phyloP scores from a whole-genome alignment of 2,113 vertebrate genomes.

The Scartelaos histophorus region DNA sequence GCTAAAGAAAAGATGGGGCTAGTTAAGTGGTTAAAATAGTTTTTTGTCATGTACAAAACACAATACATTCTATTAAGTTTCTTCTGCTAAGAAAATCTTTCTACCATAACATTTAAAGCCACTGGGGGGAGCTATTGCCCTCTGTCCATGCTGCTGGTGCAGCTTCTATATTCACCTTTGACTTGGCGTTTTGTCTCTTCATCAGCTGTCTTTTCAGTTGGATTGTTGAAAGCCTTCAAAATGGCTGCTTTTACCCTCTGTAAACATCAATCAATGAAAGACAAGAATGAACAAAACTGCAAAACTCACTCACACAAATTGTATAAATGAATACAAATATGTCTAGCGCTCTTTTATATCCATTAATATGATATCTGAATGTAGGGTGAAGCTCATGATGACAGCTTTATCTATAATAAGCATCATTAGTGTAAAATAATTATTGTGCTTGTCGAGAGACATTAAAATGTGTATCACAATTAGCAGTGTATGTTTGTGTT shows the following conservation, averaged over 20 bases:
- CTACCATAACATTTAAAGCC: conserved; percentile 35
- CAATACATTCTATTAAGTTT: neutral
- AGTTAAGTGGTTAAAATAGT: neutral
- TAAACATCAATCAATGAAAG: conserved; percentile 41
- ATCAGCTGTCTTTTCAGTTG: conserved; percentile 95
- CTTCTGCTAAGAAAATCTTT: neutral
- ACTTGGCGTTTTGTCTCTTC: conserved; percentile 95
- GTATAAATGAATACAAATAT: conserved; percentile 11
- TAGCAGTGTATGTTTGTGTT: conserved; percentile 43
- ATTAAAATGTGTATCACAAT: conserved; percentile 55
- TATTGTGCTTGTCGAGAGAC: conserved; percentile 66
- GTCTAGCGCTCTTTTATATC: conserved; percentile 17
- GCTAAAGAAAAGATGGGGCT: conserved; percentile 72
- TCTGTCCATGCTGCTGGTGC: conserved; percentile 5
- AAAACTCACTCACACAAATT: conserved; percentile 19
- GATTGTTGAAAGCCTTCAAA: conserved; percentile 96
- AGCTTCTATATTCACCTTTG: conserved; percentile 82
- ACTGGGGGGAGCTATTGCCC: conserved; percentile 82
- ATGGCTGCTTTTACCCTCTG: conserved; percentile 95
- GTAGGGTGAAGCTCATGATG: conserved; percentile 44
- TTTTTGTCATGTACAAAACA: neutral
- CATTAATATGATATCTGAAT: conserved; percentile 55
- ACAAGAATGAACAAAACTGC: neutral
- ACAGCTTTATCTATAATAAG: conserved; percentile 60
- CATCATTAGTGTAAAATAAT: conserved; percentile 74